Evolutionary conservation across 2,888 invertebrate species (phyloP), one percentile per base, ranked within the genome.

Genomic region (Caenorhabditis afra): DNA sequence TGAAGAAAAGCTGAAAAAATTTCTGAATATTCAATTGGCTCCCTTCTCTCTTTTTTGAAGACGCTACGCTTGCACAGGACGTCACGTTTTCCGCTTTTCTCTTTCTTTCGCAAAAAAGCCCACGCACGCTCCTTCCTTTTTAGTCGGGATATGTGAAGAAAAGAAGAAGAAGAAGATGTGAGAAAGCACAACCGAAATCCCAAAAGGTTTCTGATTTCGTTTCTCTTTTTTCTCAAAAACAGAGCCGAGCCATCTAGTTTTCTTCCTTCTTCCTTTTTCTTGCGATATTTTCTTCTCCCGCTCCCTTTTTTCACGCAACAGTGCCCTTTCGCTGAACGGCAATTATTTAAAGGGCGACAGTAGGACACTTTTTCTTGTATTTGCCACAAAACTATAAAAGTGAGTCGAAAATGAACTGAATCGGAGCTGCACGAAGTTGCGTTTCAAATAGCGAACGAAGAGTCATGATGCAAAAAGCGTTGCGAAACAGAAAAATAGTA

Each of bases 151-250:
- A 71, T 18, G 37, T 16, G 14, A 1, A 23, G 44, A 73, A 49
- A 35, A 47, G 18, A 23, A 16, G 23, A 39, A 59, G n/a, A 16
- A 12, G 35, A 44, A 47, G 18, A 22, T 23, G 49, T 35, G 39
- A 39, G 49, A 39, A 66, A 53, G 55, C 47, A 18, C 47, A n/a
- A 44, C 16, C 18, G 39, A 57, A 73, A 49, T 74, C 65, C 71
- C 62, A 50, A 45, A 74, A 59, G 74, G 74, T 74, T 74, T 74
- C 74, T 74, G 74, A 74, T 74, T 74, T 74, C 74, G 22, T 29
- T 23, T 44, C 23, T 44, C 47, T 58, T 44, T 58, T 14, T 50
- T 12, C 23, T 29, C 29, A 29, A 29, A 29, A 29, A 29, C 29
- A 29, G 29, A 29, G 29, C 29, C 29, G 4, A 7, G 29, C 52